phyloP scores from a whole-genome alignment of 2,113 vertebrate genomes.

The Monarcha castaneiventris region DNA sequence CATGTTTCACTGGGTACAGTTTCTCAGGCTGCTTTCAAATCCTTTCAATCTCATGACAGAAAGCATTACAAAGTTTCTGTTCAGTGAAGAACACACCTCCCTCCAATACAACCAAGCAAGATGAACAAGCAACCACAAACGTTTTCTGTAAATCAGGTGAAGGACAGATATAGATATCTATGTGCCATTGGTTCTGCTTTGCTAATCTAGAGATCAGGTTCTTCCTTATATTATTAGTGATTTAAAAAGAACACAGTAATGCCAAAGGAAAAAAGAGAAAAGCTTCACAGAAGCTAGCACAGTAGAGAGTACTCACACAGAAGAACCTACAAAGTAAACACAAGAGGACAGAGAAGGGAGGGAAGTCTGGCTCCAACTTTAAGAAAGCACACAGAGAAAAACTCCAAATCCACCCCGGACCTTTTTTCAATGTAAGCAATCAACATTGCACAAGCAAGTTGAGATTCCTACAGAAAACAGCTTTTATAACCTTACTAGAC shows the following conservation, averaged over 20 bases:
- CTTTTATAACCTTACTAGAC: not conserved
- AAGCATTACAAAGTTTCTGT: not conserved
- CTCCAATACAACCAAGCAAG: not conserved
- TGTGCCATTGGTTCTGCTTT: not conserved
- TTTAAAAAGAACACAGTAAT: not conserved
- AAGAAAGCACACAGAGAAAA: not conserved
- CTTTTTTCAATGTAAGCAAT: not conserved
- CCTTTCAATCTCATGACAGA: not conserved
- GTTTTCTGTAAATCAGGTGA: not conserved
- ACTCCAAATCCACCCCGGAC: not conserved
- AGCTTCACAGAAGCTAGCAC: not conserved
- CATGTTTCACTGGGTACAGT: not conserved
- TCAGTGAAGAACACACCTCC: not conserved
- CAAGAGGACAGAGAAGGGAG: not conserved
- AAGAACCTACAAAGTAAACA: not conserved
- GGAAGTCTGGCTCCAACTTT: not conserved
- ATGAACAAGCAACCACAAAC: not conserved
- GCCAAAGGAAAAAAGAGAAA: not conserved
- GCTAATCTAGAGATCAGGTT: not conserved
- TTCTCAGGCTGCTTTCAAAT: not conserved
- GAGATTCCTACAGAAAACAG: not conserved
- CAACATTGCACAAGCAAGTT: not conserved
- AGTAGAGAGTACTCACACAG: not conserved
- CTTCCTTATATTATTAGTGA: not conserved
- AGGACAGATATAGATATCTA: not conserved